Evolutionary conservation across 2,113 vertebrate species (phyloP).

Genomic region (Madoqua kirkii): DNA sequence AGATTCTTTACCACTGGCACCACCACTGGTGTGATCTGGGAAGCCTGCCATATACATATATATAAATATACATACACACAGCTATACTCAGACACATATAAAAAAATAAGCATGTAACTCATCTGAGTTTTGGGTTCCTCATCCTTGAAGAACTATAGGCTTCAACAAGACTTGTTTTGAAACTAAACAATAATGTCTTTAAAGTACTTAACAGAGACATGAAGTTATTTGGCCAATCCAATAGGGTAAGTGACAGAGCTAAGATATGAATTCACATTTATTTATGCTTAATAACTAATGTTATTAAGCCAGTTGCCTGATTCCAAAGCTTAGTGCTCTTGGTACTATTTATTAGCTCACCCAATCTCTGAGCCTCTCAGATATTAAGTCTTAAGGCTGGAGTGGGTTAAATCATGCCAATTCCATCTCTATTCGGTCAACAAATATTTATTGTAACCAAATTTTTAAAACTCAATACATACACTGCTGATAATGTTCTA

Average conservation of each 20-base stretch:
- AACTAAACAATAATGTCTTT: neutral
- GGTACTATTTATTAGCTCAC: neutral
- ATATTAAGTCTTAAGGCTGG: neutral
- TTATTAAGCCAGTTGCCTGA: neutral
- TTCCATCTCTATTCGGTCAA: neutral
- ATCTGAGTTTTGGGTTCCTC: neutral
- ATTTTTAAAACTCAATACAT: neutral
- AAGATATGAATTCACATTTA: conserved; percentile 17
- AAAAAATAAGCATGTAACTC: neutral
- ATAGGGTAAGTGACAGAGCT: neutral
- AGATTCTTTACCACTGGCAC: neutral
- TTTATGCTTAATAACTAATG: neutral
- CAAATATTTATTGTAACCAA: neutral
- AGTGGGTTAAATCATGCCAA: neutral
- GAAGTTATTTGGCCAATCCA: neutral
- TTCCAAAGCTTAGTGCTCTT: neutral
- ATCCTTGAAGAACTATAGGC: neutral
- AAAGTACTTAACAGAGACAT: neutral
- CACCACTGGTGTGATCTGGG: neutral
- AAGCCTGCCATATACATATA: neutral
- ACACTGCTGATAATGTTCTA: neutral
- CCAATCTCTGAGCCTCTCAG: neutral
- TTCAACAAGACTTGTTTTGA: neutral
- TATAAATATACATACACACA: accelerated
- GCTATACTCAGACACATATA: neutral